Conservation (phyloP, 1,140 invertebrate species). For the Penaeus indicus region DNA sequence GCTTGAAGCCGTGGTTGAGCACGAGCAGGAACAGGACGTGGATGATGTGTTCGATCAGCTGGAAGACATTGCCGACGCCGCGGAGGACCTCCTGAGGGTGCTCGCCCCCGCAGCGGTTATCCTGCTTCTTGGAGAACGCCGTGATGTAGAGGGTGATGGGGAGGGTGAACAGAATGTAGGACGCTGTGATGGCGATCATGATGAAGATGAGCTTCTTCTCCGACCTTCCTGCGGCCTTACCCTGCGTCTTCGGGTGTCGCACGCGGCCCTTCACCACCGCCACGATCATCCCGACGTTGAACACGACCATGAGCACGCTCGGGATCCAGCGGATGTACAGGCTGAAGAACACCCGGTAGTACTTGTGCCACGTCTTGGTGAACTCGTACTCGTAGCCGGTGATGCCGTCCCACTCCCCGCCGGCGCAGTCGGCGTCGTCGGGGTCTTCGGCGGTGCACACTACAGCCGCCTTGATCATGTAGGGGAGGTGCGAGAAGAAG, state of each 20-base stretch:
- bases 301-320: conserved; percentile 13
- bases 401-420: conserved; percentile 15
- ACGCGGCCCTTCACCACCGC: conserved; percentile 37
- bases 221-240: neutral
- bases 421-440: neutral
- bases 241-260: neutral
- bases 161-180: conserved; percentile 43
- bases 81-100: conserved; percentile 35
- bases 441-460: neutral
- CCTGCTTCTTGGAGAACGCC: neutral
- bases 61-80: conserved; percentile 40
- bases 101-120: conserved; percentile 21
- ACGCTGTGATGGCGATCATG: conserved; percentile 47
- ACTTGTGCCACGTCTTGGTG: conserved; percentile 27
- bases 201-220: conserved; percentile 39
- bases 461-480: conserved; percentile 3
- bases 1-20: conserved; percentile 36
- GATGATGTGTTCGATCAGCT: conserved; percentile 37
- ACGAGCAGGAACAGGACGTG: conserved; percentile 40
- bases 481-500: conserved; percentile 2
- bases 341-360: conserved; percentile 11
- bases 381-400: conserved; percentile 40
- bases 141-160: conserved; percentile 48
- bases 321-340: conserved; percentile 42
- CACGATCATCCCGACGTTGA: conserved; percentile 35